Percentiles rank a stretch among this genome's conserved stretches.
Conservation (phyloP, 2,888 invertebrate species). For the Tromatobia lineatoria region DNA sequence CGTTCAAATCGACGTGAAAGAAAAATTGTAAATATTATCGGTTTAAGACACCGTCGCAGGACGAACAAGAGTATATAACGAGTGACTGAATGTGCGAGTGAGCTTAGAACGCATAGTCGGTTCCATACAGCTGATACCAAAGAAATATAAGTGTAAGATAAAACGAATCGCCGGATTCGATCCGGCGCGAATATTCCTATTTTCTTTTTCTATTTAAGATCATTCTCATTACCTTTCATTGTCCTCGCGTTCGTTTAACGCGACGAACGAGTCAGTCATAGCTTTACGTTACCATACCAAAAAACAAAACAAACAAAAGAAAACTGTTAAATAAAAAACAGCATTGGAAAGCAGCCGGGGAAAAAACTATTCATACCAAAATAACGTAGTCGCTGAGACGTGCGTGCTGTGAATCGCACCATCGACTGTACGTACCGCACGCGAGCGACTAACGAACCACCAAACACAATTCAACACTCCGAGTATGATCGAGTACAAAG, state of each 20-base stretch:
- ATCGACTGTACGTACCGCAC: slow-evolving; percentile 36
- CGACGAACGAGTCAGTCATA: slow-evolving; percentile 74
- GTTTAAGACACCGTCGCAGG: slow-evolving; percentile 32
- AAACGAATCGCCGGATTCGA: slow-evolving; percentile 44
- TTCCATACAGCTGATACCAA: slow-evolving; percentile 84
- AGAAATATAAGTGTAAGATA: slow-evolving; percentile 81
- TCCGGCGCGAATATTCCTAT: slow-evolving; percentile 61
- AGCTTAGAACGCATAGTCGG: slow-evolving; percentile 73
- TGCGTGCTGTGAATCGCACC: slow-evolving; percentile 37
- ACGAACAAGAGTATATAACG: slow-evolving; percentile 21
- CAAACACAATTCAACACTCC: slow-evolving; percentile 72
- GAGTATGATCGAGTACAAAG: slow-evolving; percentile 82
- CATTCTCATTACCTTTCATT: slow-evolving; percentile 43
- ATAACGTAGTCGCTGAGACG: slow-evolving; percentile 41
- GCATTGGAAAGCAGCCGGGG: slow-evolving; percentile 33
- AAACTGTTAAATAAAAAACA: slow-evolving; percentile 49
- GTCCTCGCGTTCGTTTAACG: slow-evolving; percentile 44
- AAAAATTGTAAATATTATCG: slow-evolving; percentile 77
- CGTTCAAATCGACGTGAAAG: slow-evolving; percentile 51
- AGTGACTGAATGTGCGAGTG: slow-evolving; percentile 51
- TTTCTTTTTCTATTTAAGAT: slow-evolving; percentile 42
- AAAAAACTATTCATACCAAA: slow-evolving; percentile 55
- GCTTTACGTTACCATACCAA: slow-evolving; percentile 77
- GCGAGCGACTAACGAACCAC: slow-evolving; percentile 60
- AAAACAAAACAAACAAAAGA: slow-evolving; percentile 46